Evolutionary conservation across 2,888 invertebrate genomes (phyloP).

Genomic region (Chrysina gloriosa): DNA sequence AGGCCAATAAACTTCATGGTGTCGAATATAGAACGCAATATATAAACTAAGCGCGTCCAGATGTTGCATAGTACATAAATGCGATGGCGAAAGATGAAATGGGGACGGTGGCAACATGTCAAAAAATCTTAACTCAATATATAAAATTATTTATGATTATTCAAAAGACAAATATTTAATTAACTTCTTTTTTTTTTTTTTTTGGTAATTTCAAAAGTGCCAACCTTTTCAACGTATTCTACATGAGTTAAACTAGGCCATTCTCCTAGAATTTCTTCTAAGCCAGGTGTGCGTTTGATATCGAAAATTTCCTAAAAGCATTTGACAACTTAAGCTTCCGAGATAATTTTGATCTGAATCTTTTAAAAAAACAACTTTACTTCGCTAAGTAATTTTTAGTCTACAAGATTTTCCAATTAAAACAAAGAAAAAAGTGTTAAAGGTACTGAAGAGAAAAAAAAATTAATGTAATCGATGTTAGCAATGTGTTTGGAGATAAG

Average conservation of each 20-base stretch:
- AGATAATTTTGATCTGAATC: conserved; percentile 40
- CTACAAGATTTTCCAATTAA: not conserved
- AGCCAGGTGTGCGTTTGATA: conserved; percentile 76
- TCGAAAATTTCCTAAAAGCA: conserved; percentile 76
- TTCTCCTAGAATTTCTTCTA: conserved; percentile 80
- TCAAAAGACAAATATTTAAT: conserved; percentile 46
- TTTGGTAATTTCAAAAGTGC: conserved; percentile 61
- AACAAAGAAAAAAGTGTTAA: conserved; percentile 9
- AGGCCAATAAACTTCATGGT: not conserved
- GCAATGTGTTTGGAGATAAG: conserved; percentile 12
- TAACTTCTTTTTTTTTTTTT: conserved; percentile 26
- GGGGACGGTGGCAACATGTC: not conserved
- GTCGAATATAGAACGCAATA: conserved; percentile 10
- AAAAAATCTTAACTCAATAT: conserved; percentile 20
- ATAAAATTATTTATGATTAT: conserved; percentile 25
- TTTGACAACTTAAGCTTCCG: conserved; percentile 55
- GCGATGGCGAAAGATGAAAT: not conserved
- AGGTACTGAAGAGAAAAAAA: not conserved
- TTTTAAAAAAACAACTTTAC: conserved; percentile 2
- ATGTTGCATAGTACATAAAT: not conserved
- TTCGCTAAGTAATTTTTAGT: conserved; percentile 15
- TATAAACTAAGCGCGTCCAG: no score
- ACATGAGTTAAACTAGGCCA: conserved; percentile 79
- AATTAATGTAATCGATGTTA: conserved; percentile 18
- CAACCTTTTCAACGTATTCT: conserved; percentile 75